Percentiles rank a stretch among this genome's conserved stretches.
Conservation (phyloP, 2,113 vertebrate genomes). For the Tachycineta bicolor region DNA sequence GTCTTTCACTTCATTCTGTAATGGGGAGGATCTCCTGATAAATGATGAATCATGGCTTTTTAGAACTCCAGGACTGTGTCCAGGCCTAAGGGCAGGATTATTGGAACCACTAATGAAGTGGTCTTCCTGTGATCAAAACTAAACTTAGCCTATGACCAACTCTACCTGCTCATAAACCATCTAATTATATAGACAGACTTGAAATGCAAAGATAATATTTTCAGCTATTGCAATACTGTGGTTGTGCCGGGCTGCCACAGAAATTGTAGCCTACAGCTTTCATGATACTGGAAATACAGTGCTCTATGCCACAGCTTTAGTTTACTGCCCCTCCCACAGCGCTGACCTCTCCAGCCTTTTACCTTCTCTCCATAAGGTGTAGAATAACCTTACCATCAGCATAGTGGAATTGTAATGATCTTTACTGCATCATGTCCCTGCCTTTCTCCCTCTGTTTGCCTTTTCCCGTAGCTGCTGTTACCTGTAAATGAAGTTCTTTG, state of each 20-base stretch:
- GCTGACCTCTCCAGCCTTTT: neutral
- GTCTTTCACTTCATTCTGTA: neutral
- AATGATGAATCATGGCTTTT: slow-evolving; percentile 27
- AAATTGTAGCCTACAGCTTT: neutral
- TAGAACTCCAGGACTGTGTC: neutral
- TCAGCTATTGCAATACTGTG: neutral
- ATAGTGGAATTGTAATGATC: neutral
- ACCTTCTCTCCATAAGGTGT: neutral
- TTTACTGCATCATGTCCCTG: neutral
- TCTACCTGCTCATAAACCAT: neutral
- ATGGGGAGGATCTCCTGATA: neutral
- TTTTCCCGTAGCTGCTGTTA: neutral
- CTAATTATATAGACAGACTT: neutral
- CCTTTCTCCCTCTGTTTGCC: neutral
- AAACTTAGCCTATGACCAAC: neutral
- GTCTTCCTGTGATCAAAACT: neutral
- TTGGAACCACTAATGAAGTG: neutral
- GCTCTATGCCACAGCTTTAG: neutral
- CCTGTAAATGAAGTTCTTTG: neutral
- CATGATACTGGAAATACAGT: neutral
- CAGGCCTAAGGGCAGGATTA: neutral
- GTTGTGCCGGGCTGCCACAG: neutral
- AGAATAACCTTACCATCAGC: neutral
- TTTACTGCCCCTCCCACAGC: neutral
- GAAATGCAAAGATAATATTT: neutral